These are phyloP conservation scores for Aurelia coerulea DNA, from an alignment of 30 jellyfish, hydroid and myxozoan genomes.

Conservation along the genomic window DNA sequence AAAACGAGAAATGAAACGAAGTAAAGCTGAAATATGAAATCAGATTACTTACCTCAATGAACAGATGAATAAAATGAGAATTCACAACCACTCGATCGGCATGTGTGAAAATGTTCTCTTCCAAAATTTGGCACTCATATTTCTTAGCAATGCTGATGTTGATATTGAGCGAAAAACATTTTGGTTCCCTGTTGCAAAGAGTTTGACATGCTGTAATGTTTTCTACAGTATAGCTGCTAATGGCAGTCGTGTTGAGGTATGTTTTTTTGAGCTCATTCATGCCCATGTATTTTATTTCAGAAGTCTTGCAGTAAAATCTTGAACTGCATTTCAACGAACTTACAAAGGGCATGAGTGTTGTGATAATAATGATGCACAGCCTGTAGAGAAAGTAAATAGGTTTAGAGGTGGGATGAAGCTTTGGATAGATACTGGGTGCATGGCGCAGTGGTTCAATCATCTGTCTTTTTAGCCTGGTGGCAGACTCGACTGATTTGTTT, in stretches of 20 bases:
- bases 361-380: no score
- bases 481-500: no score
- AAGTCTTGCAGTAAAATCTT: neutral
- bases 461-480: no score
- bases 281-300: conserved; percentile 7
- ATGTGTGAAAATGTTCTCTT: neutral
- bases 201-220: neutral
- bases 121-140: neutral
- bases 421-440: no score
- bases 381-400: no score
- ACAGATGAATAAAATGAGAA: neutral
- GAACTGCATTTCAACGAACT: neutral
- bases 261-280: neutral
- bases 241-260: conserved; percentile 16
- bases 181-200: conserved; percentile 1
- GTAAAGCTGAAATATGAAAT: no score
- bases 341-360: no score
- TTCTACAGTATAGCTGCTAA: neutral
- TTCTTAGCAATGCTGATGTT: neutral
- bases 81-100: neutral
- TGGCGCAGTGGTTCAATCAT: no score
- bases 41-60: neutral
- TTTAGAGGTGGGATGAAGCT: no score
- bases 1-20: no score
- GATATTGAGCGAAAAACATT: neutral